These are phyloP conservation scores for Xyrauchen texanus DNA, from an alignment of 2,113 vertebrate species.

Conservation along the genomic window DNA sequence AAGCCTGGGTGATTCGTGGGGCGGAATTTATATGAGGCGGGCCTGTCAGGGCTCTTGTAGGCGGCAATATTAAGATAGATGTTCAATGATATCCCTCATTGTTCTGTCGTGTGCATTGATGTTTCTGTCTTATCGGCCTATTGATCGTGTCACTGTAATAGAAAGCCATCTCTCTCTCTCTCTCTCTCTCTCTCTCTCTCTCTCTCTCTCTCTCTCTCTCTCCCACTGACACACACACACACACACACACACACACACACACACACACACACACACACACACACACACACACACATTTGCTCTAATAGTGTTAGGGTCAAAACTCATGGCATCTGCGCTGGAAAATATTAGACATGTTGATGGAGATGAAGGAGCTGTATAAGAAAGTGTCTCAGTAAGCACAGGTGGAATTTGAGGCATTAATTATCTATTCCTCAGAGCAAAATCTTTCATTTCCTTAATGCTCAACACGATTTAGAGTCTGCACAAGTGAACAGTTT, in stretches of 20 bases:
- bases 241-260: neutral
- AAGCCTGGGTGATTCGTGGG: conserved; percentile 94
- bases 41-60: conserved; percentile 93
- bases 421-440: too few relatives aligned
- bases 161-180: conserved; percentile 78
- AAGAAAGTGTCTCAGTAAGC: too few relatives aligned
- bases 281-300: neutral
- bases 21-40: conserved; percentile 98
- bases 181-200: neutral
- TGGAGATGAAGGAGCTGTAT: neutral
- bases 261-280: neutral
- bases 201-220: neutral
- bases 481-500: conserved; percentile 22
- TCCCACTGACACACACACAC: conserved; percentile 7
- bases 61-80: conserved; percentile 99
- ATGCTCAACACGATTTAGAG: conserved; percentile 21
- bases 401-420: too few relatives aligned
- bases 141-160: conserved; percentile 99
- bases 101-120: conserved; percentile 99
- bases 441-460: conserved; percentile 10
- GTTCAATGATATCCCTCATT: conserved; percentile 99
- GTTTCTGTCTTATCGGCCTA: conserved; percentile 99
- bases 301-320: conserved; percentile 90
- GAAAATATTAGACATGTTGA: conserved; percentile 79
- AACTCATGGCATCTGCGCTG: conserved; percentile 80